Conservation (phyloP, 2,113 vertebrate species). For the Sylvilagus bachmani region DNA sequence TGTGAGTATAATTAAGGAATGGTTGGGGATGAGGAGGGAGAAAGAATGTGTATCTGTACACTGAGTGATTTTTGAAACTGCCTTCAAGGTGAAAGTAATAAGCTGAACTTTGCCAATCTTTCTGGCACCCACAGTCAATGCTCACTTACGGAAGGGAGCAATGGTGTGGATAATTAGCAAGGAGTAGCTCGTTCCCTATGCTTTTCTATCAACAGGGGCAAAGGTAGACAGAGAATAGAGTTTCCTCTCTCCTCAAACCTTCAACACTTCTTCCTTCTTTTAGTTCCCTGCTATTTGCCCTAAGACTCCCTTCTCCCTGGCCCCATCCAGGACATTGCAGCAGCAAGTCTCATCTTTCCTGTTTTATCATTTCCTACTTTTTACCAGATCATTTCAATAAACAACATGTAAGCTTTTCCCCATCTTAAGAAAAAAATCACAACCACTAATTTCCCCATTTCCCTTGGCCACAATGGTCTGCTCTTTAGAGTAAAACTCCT, state of each 20-base stretch:
- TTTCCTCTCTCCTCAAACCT: neutral
- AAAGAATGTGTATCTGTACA: neutral
- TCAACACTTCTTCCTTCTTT: neutral
- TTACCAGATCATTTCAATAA: neutral
- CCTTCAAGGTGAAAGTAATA: slow-evolving; percentile 75
- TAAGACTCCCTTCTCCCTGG: neutral
- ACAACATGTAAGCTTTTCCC: neutral
- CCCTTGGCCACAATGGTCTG: neutral
- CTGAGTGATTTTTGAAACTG: slow-evolving; percentile 55
- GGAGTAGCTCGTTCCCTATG: neutral
- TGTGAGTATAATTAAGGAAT: neutral
- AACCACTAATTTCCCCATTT: neutral
- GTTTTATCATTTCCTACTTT: neutral
- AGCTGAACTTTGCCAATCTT: slow-evolving; percentile 45
- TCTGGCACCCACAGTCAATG: slow-evolving; percentile 41
- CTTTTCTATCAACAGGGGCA: slow-evolving; percentile 24
- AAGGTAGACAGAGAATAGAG: neutral
- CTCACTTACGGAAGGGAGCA: slow-evolving; percentile 48
- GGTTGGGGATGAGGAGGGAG: neutral
- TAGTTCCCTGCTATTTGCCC: neutral
- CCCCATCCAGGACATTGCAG: neutral
- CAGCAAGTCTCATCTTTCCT: neutral
- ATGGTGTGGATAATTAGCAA: slow-evolving; percentile 72
- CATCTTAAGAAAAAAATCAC: neutral
- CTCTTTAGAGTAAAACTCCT: neutral